phyloP scores from a whole-genome alignment of 1,140 invertebrate species.

The Drosophila mauritiana region DNA sequence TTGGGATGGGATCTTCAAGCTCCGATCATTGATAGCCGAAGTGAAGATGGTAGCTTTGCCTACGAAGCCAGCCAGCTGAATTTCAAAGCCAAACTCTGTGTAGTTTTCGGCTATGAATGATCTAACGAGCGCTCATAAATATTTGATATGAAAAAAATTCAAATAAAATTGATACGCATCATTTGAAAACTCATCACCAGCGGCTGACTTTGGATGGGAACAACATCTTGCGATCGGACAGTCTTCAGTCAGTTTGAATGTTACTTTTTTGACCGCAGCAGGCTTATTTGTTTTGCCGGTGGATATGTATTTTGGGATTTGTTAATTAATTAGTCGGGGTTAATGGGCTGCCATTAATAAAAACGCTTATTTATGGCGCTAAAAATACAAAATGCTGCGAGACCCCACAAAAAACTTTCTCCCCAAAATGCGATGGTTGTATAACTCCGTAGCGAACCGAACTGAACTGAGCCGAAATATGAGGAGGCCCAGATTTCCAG shows the following conservation, averaged over 20 bases:
- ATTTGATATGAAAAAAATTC: slow-evolving; percentile 73
- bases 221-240: slow-evolving; percentile 13
- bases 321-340: slow-evolving; percentile 80
- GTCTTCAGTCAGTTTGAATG: slow-evolving; percentile 33
- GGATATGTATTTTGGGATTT: slow-evolving; percentile 59
- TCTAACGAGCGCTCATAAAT: slow-evolving; percentile 77
- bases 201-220: slow-evolving; percentile 20
- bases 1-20: not conserved
- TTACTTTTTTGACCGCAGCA: slow-evolving; percentile 27
- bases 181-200: slow-evolving; percentile 80
- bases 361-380: slow-evolving; percentile 80
- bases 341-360: slow-evolving; percentile 81
- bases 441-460: not conserved
- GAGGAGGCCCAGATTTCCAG: slow-evolving; percentile 33
- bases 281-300: slow-evolving; percentile 58
- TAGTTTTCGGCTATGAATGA: slow-evolving; percentile 47
- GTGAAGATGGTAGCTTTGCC: not conserved
- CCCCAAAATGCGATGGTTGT: slow-evolving; percentile 8
- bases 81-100: not conserved
- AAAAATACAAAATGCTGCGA: slow-evolving; percentile 60
- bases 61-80: not conserved
- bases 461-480: slow-evolving; percentile 20
- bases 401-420: slow-evolving; percentile 62
- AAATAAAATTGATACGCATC: slow-evolving; percentile 78
- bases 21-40: slow-evolving; percentile 52